Evolutionary conservation across 2,797 vertebrate species (phyloP).

Genomic region (Sebastes cheni): DNA sequence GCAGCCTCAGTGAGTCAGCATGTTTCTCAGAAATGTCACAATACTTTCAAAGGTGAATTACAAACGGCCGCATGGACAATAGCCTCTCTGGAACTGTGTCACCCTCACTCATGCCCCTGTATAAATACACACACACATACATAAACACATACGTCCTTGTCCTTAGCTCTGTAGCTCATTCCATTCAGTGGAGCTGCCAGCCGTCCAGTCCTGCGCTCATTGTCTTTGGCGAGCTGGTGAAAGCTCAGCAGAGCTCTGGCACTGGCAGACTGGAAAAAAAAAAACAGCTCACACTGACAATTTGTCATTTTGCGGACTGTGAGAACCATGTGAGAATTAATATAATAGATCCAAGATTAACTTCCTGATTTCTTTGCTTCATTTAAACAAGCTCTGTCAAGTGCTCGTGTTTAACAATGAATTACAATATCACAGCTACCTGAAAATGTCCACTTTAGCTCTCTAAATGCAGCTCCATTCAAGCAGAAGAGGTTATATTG

Average conservation of each 20-base stretch:
- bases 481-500: not conserved
- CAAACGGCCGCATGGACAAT: slow-evolving; percentile 52
- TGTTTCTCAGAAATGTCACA: slow-evolving; percentile 46
- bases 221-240: slow-evolving; percentile 37
- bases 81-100: slow-evolving; percentile 50
- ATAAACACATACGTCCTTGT: slow-evolving; percentile 22
- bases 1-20: slow-evolving; percentile 59
- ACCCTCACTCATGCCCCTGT: slow-evolving; percentile 4
- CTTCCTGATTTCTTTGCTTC: not conserved
- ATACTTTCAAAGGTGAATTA: slow-evolving; percentile 60
- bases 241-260: slow-evolving; percentile 19
- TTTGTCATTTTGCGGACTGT: not conserved
- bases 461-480: not conserved
- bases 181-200: slow-evolving; percentile 31
- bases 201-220: slow-evolving; percentile 22
- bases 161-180: slow-evolving; percentile 26
- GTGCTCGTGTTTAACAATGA: not conserved
- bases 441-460: not conserved
- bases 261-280: not conserved
- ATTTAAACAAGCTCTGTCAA: not conserved
- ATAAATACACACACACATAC: slow-evolving; percentile 32
- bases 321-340: not conserved
- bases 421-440: not conserved
- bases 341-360: not conserved
- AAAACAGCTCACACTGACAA: not conserved